Evolutionary conservation across 2,888 invertebrate genomes (phyloP).

Genomic region (Megaustenia siamemsis): DNA sequence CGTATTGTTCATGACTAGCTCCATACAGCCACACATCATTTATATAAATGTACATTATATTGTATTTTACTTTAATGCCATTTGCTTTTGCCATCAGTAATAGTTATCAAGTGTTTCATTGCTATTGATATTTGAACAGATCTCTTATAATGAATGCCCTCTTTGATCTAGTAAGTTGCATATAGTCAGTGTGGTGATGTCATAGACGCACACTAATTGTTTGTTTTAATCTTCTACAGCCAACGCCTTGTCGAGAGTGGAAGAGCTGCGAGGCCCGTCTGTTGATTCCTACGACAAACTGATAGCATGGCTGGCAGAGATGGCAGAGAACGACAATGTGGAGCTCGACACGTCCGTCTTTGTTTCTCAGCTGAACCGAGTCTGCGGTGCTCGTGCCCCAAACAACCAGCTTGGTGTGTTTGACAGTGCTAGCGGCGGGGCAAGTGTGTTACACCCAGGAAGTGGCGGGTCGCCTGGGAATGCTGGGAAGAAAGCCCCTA

Average conservation of each 20-base stretch:
- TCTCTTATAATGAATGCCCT: too few species aligned
- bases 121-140: too few species aligned
- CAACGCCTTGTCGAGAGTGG: slow-evolving; percentile 56
- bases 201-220: too few species aligned
- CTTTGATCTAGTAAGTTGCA: too few species aligned
- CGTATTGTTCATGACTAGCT: too few species aligned
- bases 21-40: too few species aligned
- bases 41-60: too few species aligned
- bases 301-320: slow-evolving; percentile 69
- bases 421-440: not conserved
- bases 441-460: not conserved
- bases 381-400: slow-evolving; percentile 41
- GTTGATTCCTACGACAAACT: slow-evolving; percentile 70
- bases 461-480: not conserved
- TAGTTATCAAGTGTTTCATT: too few species aligned
- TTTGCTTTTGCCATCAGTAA: too few species aligned
- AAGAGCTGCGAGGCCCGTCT: slow-evolving; percentile 58
- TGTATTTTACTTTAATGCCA: too few species aligned
- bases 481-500: not conserved
- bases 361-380: slow-evolving; percentile 63
- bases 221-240: slow-evolving; percentile 45
- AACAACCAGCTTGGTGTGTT: slow-evolving; percentile 9
- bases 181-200: too few species aligned
- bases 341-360: slow-evolving; percentile 61
- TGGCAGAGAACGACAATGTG: slow-evolving; percentile 68